Evolutionary conservation across 2,888 invertebrate species (phyloP), one percentile per base, ranked within the genome.

Genomic region (Pollenia griseotomentosa): DNA sequence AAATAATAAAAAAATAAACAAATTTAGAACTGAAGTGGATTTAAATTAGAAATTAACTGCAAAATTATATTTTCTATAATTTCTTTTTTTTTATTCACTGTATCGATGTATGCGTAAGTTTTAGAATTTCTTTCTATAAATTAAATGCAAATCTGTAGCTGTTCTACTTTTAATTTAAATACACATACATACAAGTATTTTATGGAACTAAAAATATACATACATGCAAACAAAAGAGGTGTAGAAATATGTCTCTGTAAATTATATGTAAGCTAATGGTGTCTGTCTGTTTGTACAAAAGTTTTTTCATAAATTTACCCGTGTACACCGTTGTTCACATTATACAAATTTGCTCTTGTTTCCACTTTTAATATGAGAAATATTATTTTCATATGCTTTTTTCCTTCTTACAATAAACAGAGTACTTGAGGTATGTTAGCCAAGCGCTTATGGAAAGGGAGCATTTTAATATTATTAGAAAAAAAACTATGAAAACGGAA

Each of bases 161-260:
- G 46, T 40, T 57, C 46, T 57, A 78, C 33, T 57, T 66, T 68
- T 12, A 44, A 46, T n/a, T 53, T 63, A 65, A 65, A 73, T 46
- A n/a, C 55, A 57, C 14, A 51, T 33, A 61, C 42, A 59, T 7
- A 42, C 23, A 82, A 55, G 63, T 16, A 44, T 61, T 71, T 65
- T 7, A 23, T 16, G 44, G 46, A 78, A 70, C n/a, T 44, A 33
- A 42, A 16, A 14, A n/a, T 6, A 44, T 23, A 44, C 53, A 12
- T 14, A 8, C 46, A 23, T 23, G 2, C 23, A 46, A 0, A 63
- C 23, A 14, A 12, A 65, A 63, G 1, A n/a, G 19, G 7, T 33
- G 6, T 33, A 33, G 33, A 33, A 33, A 6, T 33, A 19, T 14
- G 14, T 14, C 40, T 6, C 14, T 42, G n/a, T 63, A 63, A 63